A percentile compares a stretch with the other conserved stretches of the same genome.
Conservation (phyloP, 1,140 invertebrate species). For the Drosophila ohnishii region DNA sequence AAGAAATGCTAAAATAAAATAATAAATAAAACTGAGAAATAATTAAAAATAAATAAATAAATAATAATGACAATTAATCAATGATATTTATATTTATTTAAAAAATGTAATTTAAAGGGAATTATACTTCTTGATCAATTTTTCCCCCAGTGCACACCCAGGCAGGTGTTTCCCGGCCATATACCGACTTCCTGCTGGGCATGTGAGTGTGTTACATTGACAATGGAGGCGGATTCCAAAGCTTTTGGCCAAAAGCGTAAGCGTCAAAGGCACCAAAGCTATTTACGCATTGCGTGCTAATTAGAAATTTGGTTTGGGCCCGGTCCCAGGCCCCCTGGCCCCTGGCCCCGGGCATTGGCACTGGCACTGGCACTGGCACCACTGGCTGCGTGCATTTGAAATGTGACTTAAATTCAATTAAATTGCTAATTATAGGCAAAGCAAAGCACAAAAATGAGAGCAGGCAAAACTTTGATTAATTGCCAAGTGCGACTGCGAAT, state of each 20-base stretch:
- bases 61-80: too few relatives aligned
- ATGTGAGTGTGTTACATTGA: slow-evolving; percentile 36
- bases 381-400: slow-evolving; percentile 42
- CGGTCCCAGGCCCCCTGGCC: slow-evolving; percentile 12
- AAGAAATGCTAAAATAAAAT: too few relatives aligned
- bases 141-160: neutral
- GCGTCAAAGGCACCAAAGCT: slow-evolving; percentile 57
- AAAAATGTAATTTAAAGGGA: too few relatives aligned
- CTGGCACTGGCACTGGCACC: neutral
- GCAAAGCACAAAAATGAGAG: neutral
- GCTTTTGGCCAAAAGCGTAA: slow-evolving; percentile 43
- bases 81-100: too few relatives aligned
- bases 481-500: slow-evolving; percentile 10
- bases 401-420: slow-evolving; percentile 63
- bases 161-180: slow-evolving; percentile 31
- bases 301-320: slow-evolving; percentile 59
- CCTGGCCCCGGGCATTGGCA: neutral
- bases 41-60: too few relatives aligned
- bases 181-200: slow-evolving; percentile 19
- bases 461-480: slow-evolving; percentile 38
- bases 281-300: slow-evolving; percentile 67
- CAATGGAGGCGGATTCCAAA: slow-evolving; percentile 32
- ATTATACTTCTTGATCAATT: neutral
- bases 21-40: too few relatives aligned
- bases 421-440: slow-evolving; percentile 29